These are phyloP conservation scores for Triplophysa siluroides DNA, from an alignment of 2,113 vertebrate genomes.

Conservation along the genomic window DNA sequence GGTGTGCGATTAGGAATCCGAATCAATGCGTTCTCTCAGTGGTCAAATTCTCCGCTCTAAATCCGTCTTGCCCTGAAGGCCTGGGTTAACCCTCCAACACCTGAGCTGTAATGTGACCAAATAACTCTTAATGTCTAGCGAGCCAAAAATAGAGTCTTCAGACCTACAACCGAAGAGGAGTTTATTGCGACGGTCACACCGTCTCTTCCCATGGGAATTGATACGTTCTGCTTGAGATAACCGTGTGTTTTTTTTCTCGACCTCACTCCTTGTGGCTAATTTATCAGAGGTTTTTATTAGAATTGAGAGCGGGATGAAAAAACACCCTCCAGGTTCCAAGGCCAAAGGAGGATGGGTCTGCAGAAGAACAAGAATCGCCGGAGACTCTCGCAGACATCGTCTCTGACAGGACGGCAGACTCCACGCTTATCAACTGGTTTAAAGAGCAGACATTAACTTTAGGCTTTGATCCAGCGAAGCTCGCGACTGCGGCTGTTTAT, in stretches of 20 bases:
- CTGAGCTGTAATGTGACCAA: conserved; percentile 32
- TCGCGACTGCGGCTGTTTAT: conserved; percentile 8
- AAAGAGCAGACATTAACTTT: conserved; percentile 6
- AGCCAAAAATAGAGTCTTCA: conserved; percentile 37
- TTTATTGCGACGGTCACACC: conserved; percentile 34
- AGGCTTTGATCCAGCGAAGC: neutral
- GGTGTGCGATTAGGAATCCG: conserved; percentile 1
- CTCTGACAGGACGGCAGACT: conserved; percentile 31
- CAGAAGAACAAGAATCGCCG: conserved; percentile 70
- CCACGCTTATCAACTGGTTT: neutral
- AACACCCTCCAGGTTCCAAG: conserved; percentile 73
- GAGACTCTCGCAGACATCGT: conserved; percentile 71
- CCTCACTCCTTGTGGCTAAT: conserved; percentile 59
- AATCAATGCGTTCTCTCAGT: conserved; percentile 9
- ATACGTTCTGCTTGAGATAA: conserved; percentile 43
- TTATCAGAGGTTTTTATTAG: conserved; percentile 61
- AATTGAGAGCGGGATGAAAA: conserved; percentile 55
- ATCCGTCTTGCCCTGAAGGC: conserved; percentile 7
- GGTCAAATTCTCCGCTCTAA: conserved; percentile 21
- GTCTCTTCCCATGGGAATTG: conserved; percentile 23
- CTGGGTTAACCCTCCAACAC: conserved; percentile 16
- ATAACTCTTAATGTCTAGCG: conserved; percentile 17
- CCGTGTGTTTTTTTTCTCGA: conserved; percentile 35
- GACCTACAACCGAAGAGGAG: neutral
- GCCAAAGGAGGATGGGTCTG: conserved; percentile 83